phyloP scores from a whole-genome alignment of 64 coral and sea anemone species.

The Montipora sp. region DNA sequence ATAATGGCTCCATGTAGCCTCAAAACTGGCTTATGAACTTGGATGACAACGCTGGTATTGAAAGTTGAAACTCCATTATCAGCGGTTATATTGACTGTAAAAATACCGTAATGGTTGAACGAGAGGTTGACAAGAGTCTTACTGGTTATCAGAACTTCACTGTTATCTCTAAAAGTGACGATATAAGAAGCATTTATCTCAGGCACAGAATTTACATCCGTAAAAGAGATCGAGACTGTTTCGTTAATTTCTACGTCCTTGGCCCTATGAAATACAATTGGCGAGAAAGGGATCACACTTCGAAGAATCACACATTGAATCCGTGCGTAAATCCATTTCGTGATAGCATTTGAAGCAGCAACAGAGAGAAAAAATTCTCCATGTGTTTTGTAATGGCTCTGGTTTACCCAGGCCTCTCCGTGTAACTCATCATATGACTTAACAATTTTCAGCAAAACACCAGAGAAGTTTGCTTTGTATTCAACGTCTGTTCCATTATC shows the following conservation, averaged over 20 bases:
- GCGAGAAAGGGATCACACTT: constrained; percentile 33
- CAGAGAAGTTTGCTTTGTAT: constrained; percentile 36
- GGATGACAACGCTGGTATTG: not conserved
- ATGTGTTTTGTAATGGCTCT: constrained; percentile 45
- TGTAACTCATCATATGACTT: constrained; percentile 10
- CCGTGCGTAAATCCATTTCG: not conserved
- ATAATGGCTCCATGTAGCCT: constrained; percentile 31
- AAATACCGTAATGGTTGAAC: constrained; percentile 7
- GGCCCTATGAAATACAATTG: not conserved
- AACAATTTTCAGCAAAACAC: not conserved
- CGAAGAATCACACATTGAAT: constrained; percentile 33
- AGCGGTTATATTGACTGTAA: constrained; percentile 63
- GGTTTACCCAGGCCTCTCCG: constrained; percentile 28
- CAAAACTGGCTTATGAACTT: constrained; percentile 55
- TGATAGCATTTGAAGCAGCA: constrained; percentile 53
- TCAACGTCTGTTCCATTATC: constrained; percentile 41
- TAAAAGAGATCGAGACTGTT: constrained; percentile 47
- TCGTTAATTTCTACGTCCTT: constrained; percentile 55
- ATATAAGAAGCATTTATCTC: constrained; percentile 30
- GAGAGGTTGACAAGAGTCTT: constrained; percentile 19
- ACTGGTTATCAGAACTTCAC: constrained; percentile 11
- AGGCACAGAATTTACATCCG: not conserved
- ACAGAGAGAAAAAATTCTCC: constrained; percentile 46
- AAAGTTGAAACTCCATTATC: constrained; percentile 51
- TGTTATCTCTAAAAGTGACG: constrained; percentile 59